A percentile compares a stretch with the other conserved stretches of the same genome.
Conservation (phyloP, 2,888 invertebrate species). For the Polydrusus cervinus region DNA sequence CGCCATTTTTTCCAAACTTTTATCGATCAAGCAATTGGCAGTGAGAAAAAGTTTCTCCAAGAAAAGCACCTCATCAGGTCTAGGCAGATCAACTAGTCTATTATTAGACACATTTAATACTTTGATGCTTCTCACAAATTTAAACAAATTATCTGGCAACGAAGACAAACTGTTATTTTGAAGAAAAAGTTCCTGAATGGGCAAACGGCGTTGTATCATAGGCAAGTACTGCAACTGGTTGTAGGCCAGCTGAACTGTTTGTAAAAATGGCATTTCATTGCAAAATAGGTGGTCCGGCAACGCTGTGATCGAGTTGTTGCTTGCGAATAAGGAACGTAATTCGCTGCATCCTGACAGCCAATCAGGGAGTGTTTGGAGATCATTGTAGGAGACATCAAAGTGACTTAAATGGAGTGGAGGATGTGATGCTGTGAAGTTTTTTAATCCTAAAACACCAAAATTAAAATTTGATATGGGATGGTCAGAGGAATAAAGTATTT, state of each 20-base stretch:
- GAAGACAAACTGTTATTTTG: constrained; percentile 86
- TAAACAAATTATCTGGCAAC: constrained; percentile 85
- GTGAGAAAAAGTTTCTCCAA: constrained; percentile 83
- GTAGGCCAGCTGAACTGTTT: constrained; percentile 84
- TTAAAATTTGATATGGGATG: no score
- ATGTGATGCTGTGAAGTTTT: constrained; percentile 80
- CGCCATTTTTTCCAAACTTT: constrained; percentile 75
- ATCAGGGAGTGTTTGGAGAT: constrained; percentile 81
- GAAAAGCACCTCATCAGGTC: constrained; percentile 74
- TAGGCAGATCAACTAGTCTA: constrained; percentile 80
- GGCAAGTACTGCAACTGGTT: constrained; percentile 84
- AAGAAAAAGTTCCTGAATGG: constrained; percentile 81
- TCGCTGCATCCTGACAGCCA: constrained; percentile 85
- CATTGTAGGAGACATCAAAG: constrained; percentile 87
- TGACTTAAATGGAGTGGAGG: constrained; percentile 83
- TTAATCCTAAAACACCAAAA: constrained; percentile 76
- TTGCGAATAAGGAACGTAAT: constrained; percentile 82
- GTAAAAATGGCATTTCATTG: constrained; percentile 82
- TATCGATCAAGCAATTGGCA: constrained; percentile 84
- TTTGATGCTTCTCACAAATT: constrained; percentile 77
- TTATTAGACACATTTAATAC: constrained; percentile 88
- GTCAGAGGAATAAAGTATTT: no score
- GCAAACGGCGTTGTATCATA: constrained; percentile 79
- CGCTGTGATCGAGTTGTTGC: constrained; percentile 81
- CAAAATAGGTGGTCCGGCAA: constrained; percentile 84